Evolutionary conservation across 2,113 vertebrate genomes (phyloP), one percentile per base, ranked within the genome.

Genomic region (Onychostruthus taczanowskii): DNA sequence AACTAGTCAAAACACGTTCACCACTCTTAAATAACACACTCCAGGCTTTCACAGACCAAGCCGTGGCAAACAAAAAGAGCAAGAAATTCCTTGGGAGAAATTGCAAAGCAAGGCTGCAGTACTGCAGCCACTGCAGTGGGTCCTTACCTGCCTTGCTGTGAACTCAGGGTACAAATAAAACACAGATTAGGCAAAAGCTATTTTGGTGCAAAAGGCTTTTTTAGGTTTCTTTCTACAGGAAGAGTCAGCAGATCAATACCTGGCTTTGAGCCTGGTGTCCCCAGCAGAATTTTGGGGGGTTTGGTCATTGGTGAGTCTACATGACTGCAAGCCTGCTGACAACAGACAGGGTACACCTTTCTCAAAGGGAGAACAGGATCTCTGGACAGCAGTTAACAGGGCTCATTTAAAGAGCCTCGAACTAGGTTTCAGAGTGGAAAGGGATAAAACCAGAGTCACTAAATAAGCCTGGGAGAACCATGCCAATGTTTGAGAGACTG

Each of bases 1-100:
- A 92, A 84, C 94, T 13, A 86, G 93, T 96, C 86, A 89, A 89
- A 97, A 94, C 94, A 94, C 0, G 69, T 79, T 89, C 83, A 14
- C 77, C 13, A 9, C 89, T 92, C 84, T 86, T 86, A 86, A 95
- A 64, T 63, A 96, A 94, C 20, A 52, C 27, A 39, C 37, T 47
- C 31, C 1, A 7, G 55, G 59, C 79, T 50, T 86, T 85, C 16
- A 3, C 39, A 84, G 52, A 61, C 89, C 76, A 56, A 68, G 64
- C 0, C 64, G 62, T 30, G 83, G 83, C 64, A 70, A 93, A 93
- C 61, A 86, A 67, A 77, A 90, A 55, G 39, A 33, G 52, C 23
- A 88, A 80, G 52, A 76, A 90, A 92, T 74, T 58, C 76, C 68
- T 50, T 9, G 2, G 43, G 26, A 92, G 64, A 68, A 63, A 56